phyloP scores from a whole-genome alignment of 2,797 vertebrate genomes.

The Xyrichtys novacula region DNA sequence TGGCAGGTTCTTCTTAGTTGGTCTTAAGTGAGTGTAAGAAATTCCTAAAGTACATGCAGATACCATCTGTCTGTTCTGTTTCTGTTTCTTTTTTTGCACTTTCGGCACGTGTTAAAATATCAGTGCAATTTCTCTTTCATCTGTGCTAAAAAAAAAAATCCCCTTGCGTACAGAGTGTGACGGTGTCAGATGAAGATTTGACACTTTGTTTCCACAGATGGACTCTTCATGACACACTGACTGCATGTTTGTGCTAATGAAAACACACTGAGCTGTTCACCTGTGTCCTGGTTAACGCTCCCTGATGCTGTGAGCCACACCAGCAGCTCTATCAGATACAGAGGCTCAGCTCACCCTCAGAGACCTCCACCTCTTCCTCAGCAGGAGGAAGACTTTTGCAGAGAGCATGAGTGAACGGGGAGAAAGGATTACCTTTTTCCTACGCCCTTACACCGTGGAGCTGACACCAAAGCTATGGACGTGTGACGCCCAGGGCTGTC shows the following conservation, averaged over 20 bases:
- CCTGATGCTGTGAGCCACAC: not conserved
- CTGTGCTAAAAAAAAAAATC: no score
- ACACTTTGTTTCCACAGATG: no score
- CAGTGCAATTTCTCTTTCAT: not conserved
- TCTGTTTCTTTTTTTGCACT: not conserved
- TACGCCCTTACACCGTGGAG: not conserved
- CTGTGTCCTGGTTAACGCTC: not conserved
- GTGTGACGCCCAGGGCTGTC: not conserved
- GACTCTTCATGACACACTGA: no score
- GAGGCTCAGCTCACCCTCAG: slow-evolving; percentile 10
- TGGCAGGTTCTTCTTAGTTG: no score
- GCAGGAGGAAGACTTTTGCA: slow-evolving; percentile 12
- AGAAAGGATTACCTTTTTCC: slow-evolving; percentile 15
- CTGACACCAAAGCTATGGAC: slow-evolving; percentile 4
- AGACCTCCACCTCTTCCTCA: slow-evolving; percentile 7
- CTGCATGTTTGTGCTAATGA: not conserved
- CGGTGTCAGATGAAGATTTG: not conserved
- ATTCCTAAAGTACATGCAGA: not conserved
- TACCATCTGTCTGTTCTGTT: not conserved
- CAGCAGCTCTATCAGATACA: not conserved
- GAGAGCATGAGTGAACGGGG: slow-evolving; percentile 4
- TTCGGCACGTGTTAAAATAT: no score
- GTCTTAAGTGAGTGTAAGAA: no score
- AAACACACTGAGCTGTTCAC: not conserved
- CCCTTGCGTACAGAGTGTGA: not conserved